Conservation (phyloP, 2,113 vertebrate species). For the Narcine bancroftii region DNA sequence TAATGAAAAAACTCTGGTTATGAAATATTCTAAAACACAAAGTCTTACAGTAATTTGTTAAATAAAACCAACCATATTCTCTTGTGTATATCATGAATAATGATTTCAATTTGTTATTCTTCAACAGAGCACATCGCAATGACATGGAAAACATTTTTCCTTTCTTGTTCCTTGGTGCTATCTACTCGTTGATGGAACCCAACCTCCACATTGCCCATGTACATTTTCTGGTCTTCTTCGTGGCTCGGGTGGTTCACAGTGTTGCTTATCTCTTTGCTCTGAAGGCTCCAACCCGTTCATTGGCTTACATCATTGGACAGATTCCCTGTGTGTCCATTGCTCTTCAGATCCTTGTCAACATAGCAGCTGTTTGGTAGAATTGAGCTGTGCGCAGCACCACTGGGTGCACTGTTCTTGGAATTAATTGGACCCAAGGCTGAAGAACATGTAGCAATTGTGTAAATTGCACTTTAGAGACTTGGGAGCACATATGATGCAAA, state of each 20-base stretch:
- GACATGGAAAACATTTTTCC: slow-evolving; percentile 92
- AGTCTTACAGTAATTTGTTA: not conserved
- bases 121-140: slow-evolving; percentile 72
- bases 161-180: slow-evolving; percentile 83
- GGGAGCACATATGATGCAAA: not conserved
- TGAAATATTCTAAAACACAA: not conserved
- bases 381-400: not conserved
- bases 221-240: slow-evolving; percentile 78
- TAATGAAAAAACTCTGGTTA: not conserved
- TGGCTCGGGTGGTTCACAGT: slow-evolving; percentile 68
- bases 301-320: slow-evolving; percentile 75
- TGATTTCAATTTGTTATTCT: not conserved
- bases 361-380: slow-evolving; percentile 54
- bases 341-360: slow-evolving; percentile 69
- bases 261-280: slow-evolving; percentile 71
- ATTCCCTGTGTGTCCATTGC: slow-evolving; percentile 86
- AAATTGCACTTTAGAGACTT: not conserved
- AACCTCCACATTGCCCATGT: slow-evolving; percentile 59
- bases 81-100: not conserved
- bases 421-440: not conserved
- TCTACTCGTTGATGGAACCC: slow-evolving; percentile 78
- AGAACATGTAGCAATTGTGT: not conserved
- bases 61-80: not conserved
- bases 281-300: slow-evolving; percentile 69
- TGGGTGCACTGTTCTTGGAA: not conserved